A percentile compares a stretch with the other conserved stretches of the same genome.
These are phyloP conservation scores for Olivierus martensii DNA, from an alignment of 1,140 invertebrate genomes.

Conservation along the genomic window DNA sequence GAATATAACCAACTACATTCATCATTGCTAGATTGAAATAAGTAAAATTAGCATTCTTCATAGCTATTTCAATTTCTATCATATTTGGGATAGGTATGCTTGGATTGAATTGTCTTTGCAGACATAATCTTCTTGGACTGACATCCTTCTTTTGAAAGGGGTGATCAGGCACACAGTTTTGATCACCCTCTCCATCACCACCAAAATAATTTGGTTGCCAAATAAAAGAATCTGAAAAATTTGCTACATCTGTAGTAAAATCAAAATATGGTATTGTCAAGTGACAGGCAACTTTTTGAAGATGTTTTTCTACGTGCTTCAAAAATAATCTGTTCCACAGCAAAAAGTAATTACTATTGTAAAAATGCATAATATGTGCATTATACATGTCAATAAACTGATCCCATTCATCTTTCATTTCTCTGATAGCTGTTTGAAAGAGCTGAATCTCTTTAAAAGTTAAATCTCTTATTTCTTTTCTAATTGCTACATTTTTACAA, in stretches of 20 bases:
- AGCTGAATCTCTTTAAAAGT: constrained; percentile 1
- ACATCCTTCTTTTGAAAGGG: not conserved
- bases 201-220: constrained; percentile 11
- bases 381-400: constrained; percentile 7
- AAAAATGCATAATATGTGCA: constrained; percentile 9
- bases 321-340: constrained; percentile 11
- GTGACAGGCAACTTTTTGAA: constrained; percentile 8
- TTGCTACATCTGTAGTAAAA: constrained; percentile 10
- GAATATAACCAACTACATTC: constrained; percentile 1
- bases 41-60: constrained; percentile 5
- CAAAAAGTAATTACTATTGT: constrained; percentile 5
- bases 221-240: constrained; percentile 6
- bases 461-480: constrained; percentile 9
- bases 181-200: not conserved
- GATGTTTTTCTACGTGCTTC: constrained; percentile 4
- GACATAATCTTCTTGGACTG: not conserved
- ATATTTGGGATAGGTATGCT: not conserved
- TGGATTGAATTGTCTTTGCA: not conserved
- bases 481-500: not conserved
- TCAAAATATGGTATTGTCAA: constrained; percentile 13
- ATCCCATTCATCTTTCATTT: constrained; percentile 9
- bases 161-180: not conserved
- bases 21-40: constrained; percentile 3
- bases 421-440: constrained; percentile 4
- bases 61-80: constrained; percentile 8